Percentiles rank a stretch among this genome's conserved stretches.
phyloP scores from a whole-genome alignment of 2,113 vertebrate species.

The Pleuronectes platessa region DNA sequence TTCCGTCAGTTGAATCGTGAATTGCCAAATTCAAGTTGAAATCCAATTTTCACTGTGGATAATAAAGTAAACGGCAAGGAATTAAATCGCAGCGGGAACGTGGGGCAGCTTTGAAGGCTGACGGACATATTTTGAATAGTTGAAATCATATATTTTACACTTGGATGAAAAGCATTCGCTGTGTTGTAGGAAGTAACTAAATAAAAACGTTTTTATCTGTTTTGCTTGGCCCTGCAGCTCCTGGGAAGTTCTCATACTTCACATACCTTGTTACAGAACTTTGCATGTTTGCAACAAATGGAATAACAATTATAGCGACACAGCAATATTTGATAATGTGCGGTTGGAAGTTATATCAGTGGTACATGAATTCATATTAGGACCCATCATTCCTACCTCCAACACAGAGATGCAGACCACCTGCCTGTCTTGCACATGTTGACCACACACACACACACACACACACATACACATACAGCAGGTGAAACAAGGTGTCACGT shows the following conservation, averaged over 20 bases:
- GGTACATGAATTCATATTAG: constrained; percentile 46
- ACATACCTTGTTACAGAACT: neutral
- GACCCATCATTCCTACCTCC: constrained; percentile 1
- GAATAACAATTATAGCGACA: constrained; percentile 14
- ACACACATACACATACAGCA: constrained; percentile 5
- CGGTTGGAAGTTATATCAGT: constrained; percentile 13
- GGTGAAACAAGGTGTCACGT: constrained; percentile 48
- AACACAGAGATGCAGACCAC: constrained; percentile 10
- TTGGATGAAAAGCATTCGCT: neutral
- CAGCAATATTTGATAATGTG: constrained; percentile 26
- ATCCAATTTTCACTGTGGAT: neutral
- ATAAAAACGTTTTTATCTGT: neutral
- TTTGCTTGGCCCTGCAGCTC: neutral
- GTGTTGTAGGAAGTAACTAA: neutral
- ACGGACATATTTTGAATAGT: too few relatives aligned
- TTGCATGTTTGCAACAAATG: constrained; percentile 5
- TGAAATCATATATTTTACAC: neutral
- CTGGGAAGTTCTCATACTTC: neutral
- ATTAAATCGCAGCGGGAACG: neutral
- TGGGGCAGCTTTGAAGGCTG: neutral
- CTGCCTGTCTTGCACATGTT: constrained; percentile 6
- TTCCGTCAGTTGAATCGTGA: neutral
- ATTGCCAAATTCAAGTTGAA: constrained; percentile 5
- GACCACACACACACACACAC: neutral
- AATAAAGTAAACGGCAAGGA: neutral